Evolutionary conservation across 2,888 invertebrate genomes (phyloP).

Genomic region (Augochlorella aurata): DNA sequence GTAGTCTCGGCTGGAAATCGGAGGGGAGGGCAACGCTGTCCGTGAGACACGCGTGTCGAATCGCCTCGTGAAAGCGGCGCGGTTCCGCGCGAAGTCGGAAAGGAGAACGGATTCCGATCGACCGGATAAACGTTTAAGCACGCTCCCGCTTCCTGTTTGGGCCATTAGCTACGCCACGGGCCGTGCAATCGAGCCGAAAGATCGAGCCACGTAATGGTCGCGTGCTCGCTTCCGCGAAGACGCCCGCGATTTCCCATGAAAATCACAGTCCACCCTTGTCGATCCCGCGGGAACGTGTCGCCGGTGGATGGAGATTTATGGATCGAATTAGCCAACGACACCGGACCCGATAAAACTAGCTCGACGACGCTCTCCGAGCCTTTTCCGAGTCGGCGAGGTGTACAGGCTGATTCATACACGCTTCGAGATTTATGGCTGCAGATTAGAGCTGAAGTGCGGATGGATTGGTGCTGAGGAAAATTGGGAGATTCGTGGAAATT

Average conservation of each 20-base stretch:
- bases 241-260: constrained; percentile 59
- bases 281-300: constrained; percentile 34
- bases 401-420: constrained; percentile 3
- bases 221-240: constrained; percentile 62
- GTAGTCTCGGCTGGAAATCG: constrained; percentile 22
- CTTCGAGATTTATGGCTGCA: background rate
- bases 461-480: no score
- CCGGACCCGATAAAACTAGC: constrained; percentile 3
- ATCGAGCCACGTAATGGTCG: constrained; percentile 66
- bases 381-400: background rate
- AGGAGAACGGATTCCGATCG: constrained; percentile 66
- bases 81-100: constrained; percentile 53
- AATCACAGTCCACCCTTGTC: constrained; percentile 42
- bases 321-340: constrained; percentile 34
- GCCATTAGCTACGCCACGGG: constrained; percentile 63
- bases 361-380: background rate
- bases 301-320: constrained; percentile 44
- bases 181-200: constrained; percentile 60
- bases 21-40: constrained; percentile 3
- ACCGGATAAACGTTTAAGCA: constrained; percentile 61
- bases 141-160: constrained; percentile 65
- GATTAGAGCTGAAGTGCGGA: background rate
- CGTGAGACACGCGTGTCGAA: constrained; percentile 25
- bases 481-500: no score
- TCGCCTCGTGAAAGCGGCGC: constrained; percentile 46